These are phyloP conservation scores for Myrmecophaga tridactyla DNA, from an alignment of 2,113 vertebrate species.

Conservation along the genomic window DNA sequence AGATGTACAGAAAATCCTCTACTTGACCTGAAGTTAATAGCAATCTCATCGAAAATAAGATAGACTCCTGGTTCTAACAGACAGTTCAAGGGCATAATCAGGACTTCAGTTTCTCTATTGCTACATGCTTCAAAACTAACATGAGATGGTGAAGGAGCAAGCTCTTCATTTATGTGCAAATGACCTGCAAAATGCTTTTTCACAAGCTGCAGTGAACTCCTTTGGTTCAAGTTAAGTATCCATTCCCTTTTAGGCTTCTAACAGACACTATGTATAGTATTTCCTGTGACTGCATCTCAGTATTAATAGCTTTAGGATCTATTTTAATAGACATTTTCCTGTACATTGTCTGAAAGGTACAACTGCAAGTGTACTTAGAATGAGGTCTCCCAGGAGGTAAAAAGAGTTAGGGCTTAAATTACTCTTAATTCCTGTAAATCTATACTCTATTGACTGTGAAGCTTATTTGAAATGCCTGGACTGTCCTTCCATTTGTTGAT, in stretches of 20 bases:
- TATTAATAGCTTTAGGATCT: conserved; percentile 34
- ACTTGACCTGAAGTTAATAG: background rate
- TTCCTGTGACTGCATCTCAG: background rate
- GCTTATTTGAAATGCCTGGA: background rate
- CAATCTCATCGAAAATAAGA: conserved; percentile 15
- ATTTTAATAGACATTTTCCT: conserved; percentile 29
- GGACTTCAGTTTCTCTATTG: background rate
- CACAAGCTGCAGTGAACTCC: background rate
- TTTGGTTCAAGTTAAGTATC: background rate
- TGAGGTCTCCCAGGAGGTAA: background rate
- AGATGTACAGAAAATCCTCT: background rate
- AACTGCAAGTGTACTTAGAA: background rate
- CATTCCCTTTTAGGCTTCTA: background rate
- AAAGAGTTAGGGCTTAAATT: background rate
- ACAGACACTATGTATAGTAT: background rate
- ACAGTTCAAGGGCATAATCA: background rate
- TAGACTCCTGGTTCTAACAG: background rate
- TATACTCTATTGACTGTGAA: background rate
- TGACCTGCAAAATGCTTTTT: conserved; percentile 47
- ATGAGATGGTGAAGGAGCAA: background rate
- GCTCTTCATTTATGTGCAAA: conserved; percentile 55
- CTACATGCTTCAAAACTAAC: conserved; percentile 34
- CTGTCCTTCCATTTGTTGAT: background rate
- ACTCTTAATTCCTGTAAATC: background rate
- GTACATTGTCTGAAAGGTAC: background rate